Base-by-base conservation (phyloP, 2,888 invertebrate genomes). In the Leptopilina myrica region DNA sequence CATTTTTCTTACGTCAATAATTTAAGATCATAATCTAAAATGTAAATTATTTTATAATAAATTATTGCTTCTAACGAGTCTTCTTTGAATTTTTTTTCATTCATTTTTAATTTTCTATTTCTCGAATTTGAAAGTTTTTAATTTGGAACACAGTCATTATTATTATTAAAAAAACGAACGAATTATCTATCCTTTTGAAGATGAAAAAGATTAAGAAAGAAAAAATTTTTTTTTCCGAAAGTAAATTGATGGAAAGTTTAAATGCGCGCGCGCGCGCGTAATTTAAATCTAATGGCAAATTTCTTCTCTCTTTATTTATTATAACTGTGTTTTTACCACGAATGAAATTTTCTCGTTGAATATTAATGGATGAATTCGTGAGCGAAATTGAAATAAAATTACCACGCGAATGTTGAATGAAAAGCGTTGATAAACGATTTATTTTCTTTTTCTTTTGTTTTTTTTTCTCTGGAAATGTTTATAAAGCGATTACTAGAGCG, bases 181-280 rank as follows among this genome's bases (percentile, higher is more conserved):
- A 49, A 49, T 49, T 49, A 49, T 49, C 49, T 49, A 9, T 33
- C 33, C 49, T 49, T 62, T 62, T 62, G 20, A 62, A 62, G 62
- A 62, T 62, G 8, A 62, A 20, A 20, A 20, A 62, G n/a, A 62
- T n/a, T n/a, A 62, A 62, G 33, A 4, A 62, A 9, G 6, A 62
- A 62, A 62, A 62, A 62, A 62, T 62, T 62, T 62, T 33, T 33
- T 33, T 33, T 33, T 5, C 5, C 33, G 62, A 62, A 62, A 62
- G 62, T 62, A 62, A 62, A 62, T 62, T 62, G 62, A 20, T 62
- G 62, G 62, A 62, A 62, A 62, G 62, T 20, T 43, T 43, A 62
- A 62, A 62, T 62, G 62, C 62, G 62, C 20, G 43, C 62, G 62
- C 20, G 43, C 43, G 20, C 62, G 20, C n/a, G 62, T 33, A 33